Evolutionary conservation across 2,888 invertebrate species (phyloP).

Genomic region (Ennomos quercinarius): DNA sequence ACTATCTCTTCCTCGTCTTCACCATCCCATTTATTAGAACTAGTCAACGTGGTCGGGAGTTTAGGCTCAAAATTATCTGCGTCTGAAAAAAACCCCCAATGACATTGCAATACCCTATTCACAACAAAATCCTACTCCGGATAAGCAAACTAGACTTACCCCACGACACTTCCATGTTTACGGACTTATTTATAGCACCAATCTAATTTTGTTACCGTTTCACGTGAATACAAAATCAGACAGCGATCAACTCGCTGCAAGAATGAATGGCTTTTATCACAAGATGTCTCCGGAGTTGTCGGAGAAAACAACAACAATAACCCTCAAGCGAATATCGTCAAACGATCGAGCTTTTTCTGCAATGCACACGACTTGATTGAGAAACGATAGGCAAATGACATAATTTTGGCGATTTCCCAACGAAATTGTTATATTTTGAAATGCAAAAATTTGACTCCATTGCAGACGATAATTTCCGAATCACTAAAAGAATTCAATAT

Average conservation of each 20-base stretch:
- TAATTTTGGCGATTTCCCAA: constrained; percentile 82
- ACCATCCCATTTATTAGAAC: constrained; percentile 93
- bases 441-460: constrained; percentile 84
- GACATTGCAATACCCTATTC: constrained; percentile 51
- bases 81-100: constrained; percentile 84
- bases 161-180: constrained; percentile 90
- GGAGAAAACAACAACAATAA: constrained; percentile 71
- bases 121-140: constrained; percentile 46
- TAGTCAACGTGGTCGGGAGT: constrained; percentile 85
- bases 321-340: constrained; percentile 79
- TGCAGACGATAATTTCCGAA: constrained; percentile 81
- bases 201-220: constrained; percentile 75
- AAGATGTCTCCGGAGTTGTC: constrained; percentile 85
- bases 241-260: constrained; percentile 70
- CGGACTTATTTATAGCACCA: constrained; percentile 69
- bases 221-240: constrained; percentile 76
- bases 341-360: constrained; percentile 80
- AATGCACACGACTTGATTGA: constrained; percentile 76
- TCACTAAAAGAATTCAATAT: constrained; percentile 76
- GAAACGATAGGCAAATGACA: constrained; percentile 79
- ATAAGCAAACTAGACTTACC: constrained; percentile 77
- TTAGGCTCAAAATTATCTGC: constrained; percentile 90
- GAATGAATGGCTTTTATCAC: constrained; percentile 76
- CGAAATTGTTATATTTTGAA: constrained; percentile 78
- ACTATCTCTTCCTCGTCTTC: constrained; percentile 95